Conservation (phyloP, 2,888 invertebrate genomes). For the Trichacis sp. region DNA sequence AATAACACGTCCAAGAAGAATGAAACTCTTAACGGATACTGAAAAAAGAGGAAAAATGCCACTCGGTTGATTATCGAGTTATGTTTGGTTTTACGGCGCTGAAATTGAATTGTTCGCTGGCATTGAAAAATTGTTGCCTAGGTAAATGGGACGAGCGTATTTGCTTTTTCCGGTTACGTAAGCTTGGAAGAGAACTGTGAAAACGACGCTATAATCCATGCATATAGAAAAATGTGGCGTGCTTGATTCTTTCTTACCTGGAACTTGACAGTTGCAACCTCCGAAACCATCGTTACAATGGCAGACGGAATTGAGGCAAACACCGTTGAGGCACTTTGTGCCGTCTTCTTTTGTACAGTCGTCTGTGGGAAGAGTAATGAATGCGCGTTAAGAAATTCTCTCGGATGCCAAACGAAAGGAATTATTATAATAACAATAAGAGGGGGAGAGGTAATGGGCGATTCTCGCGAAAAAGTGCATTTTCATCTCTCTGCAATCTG, state of each 20-base stretch:
- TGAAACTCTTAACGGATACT: too few species aligned
- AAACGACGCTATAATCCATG: neutral
- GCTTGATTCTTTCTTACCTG: constrained; percentile 74
- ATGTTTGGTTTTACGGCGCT: too few species aligned
- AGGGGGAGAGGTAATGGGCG: too few species aligned
- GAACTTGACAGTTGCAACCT: constrained; percentile 93
- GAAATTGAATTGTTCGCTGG: neutral
- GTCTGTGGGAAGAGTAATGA: constrained; percentile 72
- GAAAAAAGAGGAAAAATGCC: too few species aligned
- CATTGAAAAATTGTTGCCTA: neutral
- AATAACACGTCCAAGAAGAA: too few species aligned
- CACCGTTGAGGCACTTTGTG: constrained; percentile 91
- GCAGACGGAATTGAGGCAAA: constrained; percentile 92
- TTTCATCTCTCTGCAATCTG: too few species aligned
- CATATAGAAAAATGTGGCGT: neutral
- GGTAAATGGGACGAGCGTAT: neutral
- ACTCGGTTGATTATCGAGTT: too few species aligned
- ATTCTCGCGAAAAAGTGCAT: too few species aligned
- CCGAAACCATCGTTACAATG: constrained; percentile 96
- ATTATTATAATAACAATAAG: too few species aligned
- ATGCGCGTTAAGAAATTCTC: constrained; percentile 8
- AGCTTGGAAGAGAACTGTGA: neutral
- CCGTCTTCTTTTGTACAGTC: constrained; percentile 94
- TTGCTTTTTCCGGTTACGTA: constrained; percentile 3
- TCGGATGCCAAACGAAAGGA: too few species aligned